Conservation (phyloP, 2,888 invertebrate species). For the Tromatobia lineatoria region DNA sequence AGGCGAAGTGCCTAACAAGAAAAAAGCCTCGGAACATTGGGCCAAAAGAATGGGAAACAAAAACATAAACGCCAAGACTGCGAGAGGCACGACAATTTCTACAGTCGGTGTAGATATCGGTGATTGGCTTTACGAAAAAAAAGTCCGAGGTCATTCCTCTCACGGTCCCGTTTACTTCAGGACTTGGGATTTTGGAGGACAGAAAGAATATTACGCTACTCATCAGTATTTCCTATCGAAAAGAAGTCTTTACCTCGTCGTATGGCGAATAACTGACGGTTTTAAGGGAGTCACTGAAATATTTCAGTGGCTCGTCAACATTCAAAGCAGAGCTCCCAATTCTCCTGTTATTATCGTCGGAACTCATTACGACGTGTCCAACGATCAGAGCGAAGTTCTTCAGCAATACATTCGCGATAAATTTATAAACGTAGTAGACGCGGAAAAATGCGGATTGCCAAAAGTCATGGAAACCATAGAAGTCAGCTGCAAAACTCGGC, state of each 20-base stretch:
- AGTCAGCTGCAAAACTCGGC: constrained; percentile 94
- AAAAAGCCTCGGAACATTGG: constrained; percentile 94
- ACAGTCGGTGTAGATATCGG: constrained; percentile 99
- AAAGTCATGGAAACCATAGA: constrained; percentile 97
- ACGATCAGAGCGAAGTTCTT: constrained; percentile 91
- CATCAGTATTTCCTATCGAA: constrained; percentile 99
- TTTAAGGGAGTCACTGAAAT: constrained; percentile 95
- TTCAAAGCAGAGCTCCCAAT: constrained; percentile 97
- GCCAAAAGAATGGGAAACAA: constrained; percentile 98
- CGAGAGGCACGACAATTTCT: constrained; percentile 94
- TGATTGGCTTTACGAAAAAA: constrained; percentile 96
- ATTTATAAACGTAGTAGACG: constrained; percentile 97
- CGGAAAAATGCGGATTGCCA: constrained; percentile 98
- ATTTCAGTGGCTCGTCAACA: constrained; percentile 98
- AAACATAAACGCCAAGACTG: constrained; percentile 91
- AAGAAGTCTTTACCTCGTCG: constrained; percentile 96
- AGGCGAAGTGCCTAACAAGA: constrained; percentile 90
- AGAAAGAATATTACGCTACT: constrained; percentile 98
- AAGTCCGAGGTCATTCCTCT: constrained; percentile 90
- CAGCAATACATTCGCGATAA: constrained; percentile 95
- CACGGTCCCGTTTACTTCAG: constrained; percentile 95
- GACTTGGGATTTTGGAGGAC: constrained; percentile 99
- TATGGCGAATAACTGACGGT: constrained; percentile 98
- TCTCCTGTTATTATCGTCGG: constrained; percentile 98
- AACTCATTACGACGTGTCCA: constrained; percentile 96